phyloP scores from a whole-genome alignment of 2,888 invertebrate species.

The Oeneis ivallda region DNA sequence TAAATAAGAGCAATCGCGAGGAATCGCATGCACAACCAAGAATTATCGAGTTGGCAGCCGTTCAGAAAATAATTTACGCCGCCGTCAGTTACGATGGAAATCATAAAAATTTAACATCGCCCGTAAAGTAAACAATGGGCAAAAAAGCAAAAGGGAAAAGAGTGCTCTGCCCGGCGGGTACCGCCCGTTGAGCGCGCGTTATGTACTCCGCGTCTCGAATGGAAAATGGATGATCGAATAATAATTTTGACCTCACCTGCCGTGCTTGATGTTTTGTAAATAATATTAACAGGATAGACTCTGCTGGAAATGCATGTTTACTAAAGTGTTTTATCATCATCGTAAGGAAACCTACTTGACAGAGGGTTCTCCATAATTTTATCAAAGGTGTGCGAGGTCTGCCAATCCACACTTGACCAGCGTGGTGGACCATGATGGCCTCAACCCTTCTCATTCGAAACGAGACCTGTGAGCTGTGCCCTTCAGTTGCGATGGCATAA shows the following conservation, averaged over 20 bases:
- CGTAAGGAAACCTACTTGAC: too few relatives aligned
- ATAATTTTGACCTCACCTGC: conserved; percentile 22
- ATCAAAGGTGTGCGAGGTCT: too few relatives aligned
- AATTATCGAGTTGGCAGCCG: conserved; percentile 74
- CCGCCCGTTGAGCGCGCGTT: conserved; percentile 38
- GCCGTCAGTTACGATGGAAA: conserved; percentile 69
- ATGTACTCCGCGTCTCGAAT: conserved; percentile 25
- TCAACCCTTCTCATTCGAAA: too few relatives aligned
- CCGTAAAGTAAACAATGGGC: conserved; percentile 78
- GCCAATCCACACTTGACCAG: too few relatives aligned
- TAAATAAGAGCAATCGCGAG: conserved; percentile 65
- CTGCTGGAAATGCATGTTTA: neutral
- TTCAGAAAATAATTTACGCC: conserved; percentile 71
- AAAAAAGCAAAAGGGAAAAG: conserved; percentile 58
- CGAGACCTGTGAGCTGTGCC: too few relatives aligned
- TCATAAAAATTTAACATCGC: conserved; percentile 74
- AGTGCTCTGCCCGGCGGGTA: conserved; percentile 41
- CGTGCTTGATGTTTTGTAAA: conserved; percentile 8
- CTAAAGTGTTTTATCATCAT: neutral
- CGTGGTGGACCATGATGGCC: too few relatives aligned
- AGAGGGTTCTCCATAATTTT: too few relatives aligned
- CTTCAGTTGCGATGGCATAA: too few relatives aligned
- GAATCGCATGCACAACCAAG: conserved; percentile 55
- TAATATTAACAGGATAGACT: conserved; percentile 5
- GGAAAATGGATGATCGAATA: conserved; percentile 28